phyloP scores from a whole-genome alignment of 2,888 invertebrate genomes.

The Apamea sordens region DNA sequence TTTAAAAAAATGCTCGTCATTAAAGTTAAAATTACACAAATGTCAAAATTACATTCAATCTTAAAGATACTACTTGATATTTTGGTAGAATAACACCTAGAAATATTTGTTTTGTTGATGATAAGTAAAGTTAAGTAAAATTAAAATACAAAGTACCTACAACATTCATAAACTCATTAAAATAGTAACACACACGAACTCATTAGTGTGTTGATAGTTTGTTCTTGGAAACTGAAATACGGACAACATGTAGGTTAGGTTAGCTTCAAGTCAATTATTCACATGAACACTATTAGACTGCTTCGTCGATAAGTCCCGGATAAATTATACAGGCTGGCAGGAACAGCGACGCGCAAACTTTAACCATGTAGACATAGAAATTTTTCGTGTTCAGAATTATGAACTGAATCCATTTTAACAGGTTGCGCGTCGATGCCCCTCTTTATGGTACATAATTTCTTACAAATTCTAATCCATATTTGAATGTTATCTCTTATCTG shows the following conservation, averaged over 20 bases:
- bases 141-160: neutral
- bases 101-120: neutral
- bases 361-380: neutral
- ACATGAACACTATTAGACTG: conserved; percentile 8
- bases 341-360: neutral
- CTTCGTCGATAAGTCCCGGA: neutral
- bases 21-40: neutral
- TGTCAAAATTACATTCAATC: neutral
- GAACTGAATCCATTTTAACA: neutral
- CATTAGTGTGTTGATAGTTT: conserved; percentile 39
- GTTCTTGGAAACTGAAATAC: conserved; percentile 33
- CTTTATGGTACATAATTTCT: neutral
- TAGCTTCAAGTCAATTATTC: conserved; percentile 34
- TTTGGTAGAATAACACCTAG: neutral
- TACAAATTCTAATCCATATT: neutral
- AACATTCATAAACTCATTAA: conserved; percentile 19
- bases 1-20: neutral
- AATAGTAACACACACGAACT: conserved; percentile 29
- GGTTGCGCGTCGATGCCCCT: neutral
- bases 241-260: neutral
- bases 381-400: neutral
- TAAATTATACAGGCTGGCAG: neutral
- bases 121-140: neutral
- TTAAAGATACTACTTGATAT: neutral
- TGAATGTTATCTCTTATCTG: neutral